phyloP scores from a whole-genome alignment of 2,888 invertebrate genomes.

The Conops quadrifasciatus region DNA sequence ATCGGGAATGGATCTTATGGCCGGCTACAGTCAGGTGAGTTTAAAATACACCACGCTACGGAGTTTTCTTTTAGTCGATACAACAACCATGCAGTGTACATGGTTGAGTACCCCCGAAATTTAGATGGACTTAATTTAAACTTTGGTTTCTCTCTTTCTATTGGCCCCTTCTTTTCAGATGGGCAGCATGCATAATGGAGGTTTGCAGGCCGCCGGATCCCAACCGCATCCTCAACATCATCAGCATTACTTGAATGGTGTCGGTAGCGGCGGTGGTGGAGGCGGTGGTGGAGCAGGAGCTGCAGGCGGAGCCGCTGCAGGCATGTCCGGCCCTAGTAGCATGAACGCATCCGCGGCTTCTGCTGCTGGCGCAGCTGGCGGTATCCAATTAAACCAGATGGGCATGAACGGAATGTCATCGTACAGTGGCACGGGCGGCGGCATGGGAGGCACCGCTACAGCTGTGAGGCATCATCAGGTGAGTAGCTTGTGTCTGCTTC shows the following conservation, averaged over 20 bases:
- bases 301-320: slow-evolving; percentile 48
- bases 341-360: slow-evolving; percentile 52
- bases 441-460: slow-evolving; percentile 48
- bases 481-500: slow-evolving; percentile 49
- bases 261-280: slow-evolving; percentile 46
- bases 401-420: slow-evolving; percentile 59
- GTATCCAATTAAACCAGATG: slow-evolving; percentile 52
- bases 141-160: background rate
- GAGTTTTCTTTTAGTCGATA: no score
- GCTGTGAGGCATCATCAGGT: slow-evolving; percentile 65
- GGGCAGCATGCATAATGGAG: slow-evolving; percentile 58
- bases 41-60: background rate
- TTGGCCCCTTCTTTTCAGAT: slow-evolving; percentile 53
- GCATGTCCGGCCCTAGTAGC: slow-evolving; percentile 52
- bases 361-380: slow-evolving; percentile 38
- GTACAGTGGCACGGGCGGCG: slow-evolving; percentile 49
- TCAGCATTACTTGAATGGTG: slow-evolving; percentile 58
- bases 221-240: slow-evolving; percentile 19
- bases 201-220: slow-evolving; percentile 48
- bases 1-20: slow-evolving; percentile 63
- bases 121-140: no score
- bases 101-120: no score
- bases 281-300: slow-evolving; percentile 40
- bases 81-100: no score
- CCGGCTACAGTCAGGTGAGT: slow-evolving; percentile 64